A percentile compares a stretch with the other conserved stretches of the same genome.
These are phyloP conservation scores for Eulemur macaco DNA, from an alignment of 2,113 vertebrate genomes.

Conservation along the genomic window DNA sequence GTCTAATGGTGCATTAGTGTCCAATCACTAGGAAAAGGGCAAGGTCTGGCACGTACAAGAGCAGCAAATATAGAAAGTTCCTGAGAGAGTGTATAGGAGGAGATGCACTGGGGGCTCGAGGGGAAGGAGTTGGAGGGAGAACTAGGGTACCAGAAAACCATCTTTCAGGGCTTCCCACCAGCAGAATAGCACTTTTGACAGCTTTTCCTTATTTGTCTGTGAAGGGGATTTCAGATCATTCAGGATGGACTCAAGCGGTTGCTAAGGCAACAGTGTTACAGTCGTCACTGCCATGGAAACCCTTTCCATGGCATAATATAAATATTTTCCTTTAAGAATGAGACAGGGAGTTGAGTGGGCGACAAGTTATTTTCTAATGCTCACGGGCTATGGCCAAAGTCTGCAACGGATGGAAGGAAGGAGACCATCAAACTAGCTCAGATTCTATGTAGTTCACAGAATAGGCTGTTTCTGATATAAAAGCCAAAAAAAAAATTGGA, in stretches of 20 bases:
- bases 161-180: not conserved
- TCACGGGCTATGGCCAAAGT: conserved; percentile 56
- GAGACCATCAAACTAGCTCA: conserved; percentile 77
- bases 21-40: not conserved
- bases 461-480: conserved; percentile 46
- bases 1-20: not conserved
- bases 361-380: conserved; percentile 85
- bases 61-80: not conserved
- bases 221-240: conserved; percentile 80
- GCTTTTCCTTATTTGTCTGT: conserved; percentile 85
- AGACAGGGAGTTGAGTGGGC: conserved; percentile 83
- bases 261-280: conserved; percentile 82
- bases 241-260: conserved; percentile 85
- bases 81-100: not conserved
- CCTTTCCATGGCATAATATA: conserved; percentile 85
- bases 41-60: not conserved
- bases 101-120: not conserved
- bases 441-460: not conserved
- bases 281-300: conserved; percentile 89
- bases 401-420: conserved; percentile 1
- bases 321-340: conserved; percentile 86
- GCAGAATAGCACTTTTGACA: conserved; percentile 39
- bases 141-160: not conserved
- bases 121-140: not conserved
- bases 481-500: conserved; percentile 17